Evolutionary conservation across 2,113 vertebrate genomes (phyloP).

Genomic region (Etia nguti): DNA sequence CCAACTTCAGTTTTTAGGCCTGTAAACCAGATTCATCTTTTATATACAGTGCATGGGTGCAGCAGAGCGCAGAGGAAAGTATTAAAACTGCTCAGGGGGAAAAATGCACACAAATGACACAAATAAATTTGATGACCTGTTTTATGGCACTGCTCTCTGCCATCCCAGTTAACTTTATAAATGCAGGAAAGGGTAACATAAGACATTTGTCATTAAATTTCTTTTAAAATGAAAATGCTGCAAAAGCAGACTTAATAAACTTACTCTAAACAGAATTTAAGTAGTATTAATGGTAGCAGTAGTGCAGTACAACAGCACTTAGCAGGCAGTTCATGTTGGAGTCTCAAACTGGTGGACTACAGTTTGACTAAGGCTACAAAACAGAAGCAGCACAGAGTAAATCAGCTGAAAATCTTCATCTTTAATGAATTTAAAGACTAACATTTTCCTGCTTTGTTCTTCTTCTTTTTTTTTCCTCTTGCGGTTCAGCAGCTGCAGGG

Average conservation of each 20-base stretch:
- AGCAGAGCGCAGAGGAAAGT: background rate
- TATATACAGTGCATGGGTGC: background rate
- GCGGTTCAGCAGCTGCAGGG: conserved; percentile 39
- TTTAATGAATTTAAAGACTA: background rate
- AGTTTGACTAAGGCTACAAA: background rate
- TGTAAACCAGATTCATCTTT: background rate
- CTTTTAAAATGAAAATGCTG: background rate
- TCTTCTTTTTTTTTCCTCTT: background rate
- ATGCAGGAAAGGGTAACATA: background rate
- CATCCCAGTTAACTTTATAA: background rate
- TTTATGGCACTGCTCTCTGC: rapidly evolving
- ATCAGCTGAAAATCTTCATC: background rate
- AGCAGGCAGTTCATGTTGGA: background rate
- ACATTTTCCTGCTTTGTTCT: background rate
- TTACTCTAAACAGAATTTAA: background rate
- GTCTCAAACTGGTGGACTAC: background rate
- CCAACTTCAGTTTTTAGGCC: background rate
- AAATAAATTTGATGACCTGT: background rate
- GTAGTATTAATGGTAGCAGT: background rate
- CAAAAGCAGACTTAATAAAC: background rate
- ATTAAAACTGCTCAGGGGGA: rapidly evolving
- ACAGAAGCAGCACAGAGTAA: background rate
- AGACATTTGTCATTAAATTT: background rate
- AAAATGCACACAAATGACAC: background rate
- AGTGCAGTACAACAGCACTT: background rate